Conservation (phyloP, 2,888 invertebrate genomes). For the Endotricha flammealis region DNA sequence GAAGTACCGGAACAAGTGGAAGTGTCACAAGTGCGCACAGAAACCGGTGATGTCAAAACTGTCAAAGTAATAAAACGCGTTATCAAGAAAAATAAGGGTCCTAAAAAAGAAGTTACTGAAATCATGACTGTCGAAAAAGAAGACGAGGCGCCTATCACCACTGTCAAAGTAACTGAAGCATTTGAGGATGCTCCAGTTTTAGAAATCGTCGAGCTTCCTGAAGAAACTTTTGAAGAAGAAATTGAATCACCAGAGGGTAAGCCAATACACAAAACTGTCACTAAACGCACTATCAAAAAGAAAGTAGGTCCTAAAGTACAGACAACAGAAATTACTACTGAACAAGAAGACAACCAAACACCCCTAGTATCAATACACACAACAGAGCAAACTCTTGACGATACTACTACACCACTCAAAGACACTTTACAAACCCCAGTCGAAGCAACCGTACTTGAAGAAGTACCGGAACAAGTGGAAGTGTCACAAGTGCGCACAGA, state of each 20-base stretch:
- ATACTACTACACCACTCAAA: constrained; percentile 21
- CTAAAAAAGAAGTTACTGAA: constrained; percentile 37
- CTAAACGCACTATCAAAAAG: constrained; percentile 34
- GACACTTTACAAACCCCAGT: constrained; percentile 16
- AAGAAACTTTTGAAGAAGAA: constrained; percentile 41
- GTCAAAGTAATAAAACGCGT: constrained; percentile 27
- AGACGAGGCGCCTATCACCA: constrained; percentile 28
- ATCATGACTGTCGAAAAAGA: constrained; percentile 21
- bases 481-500: constrained; percentile 26
- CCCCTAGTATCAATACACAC: constrained; percentile 29
- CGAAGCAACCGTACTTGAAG: constrained; percentile 18
- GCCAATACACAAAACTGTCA: constrained; percentile 28
- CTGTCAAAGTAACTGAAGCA: constrained; percentile 25
- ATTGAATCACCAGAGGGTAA: constrained; percentile 31
- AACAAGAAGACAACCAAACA: constrained; percentile 20
- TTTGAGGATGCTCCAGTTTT: constrained; percentile 27
- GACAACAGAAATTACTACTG: constrained; percentile 25
- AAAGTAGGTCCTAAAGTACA: constrained; percentile 32
- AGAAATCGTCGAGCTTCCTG: constrained; percentile 26
- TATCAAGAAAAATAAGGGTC: constrained; percentile 27
- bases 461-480: constrained; percentile 24
- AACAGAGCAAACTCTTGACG: constrained; percentile 27
- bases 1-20: constrained; percentile 57
- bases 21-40: constrained; percentile 35
- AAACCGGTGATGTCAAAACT: constrained; percentile 17